phyloP scores from a whole-genome alignment of 2,113 vertebrate genomes.

The Platichthys flesus region DNA sequence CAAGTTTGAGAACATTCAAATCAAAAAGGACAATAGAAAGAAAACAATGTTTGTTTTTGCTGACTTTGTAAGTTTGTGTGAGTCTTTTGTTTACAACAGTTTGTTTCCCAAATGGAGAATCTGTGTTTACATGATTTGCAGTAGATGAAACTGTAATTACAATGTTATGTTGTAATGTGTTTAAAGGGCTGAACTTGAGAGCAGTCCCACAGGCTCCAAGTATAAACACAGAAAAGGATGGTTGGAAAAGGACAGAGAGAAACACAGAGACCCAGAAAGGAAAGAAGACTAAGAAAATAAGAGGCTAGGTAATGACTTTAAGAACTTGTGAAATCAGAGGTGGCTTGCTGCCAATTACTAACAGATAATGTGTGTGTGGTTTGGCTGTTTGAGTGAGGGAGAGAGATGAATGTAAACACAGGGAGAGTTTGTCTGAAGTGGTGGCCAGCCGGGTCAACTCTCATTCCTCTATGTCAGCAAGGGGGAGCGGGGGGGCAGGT shows the following conservation, averaged over 20 bases:
- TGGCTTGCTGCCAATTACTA: constrained; percentile 31
- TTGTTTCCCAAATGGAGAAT: constrained; percentile 23
- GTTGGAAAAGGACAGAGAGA: background rate
- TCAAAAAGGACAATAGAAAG: constrained; percentile 23
- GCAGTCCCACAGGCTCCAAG: constrained; percentile 24
- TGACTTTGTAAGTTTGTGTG: background rate
- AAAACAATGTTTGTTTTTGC: constrained; percentile 45
- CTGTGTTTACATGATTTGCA: constrained; percentile 33
- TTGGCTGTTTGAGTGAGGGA: constrained; percentile 1
- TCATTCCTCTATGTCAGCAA: constrained; percentile 21
- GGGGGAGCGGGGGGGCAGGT: background rate
- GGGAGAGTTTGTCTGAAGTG: constrained; percentile 22
- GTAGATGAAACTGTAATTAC: background rate
- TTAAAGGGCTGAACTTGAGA: constrained; percentile 31
- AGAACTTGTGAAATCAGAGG: constrained; percentile 28
- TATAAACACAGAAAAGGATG: constrained; percentile 25
- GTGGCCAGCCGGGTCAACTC: constrained; percentile 34
- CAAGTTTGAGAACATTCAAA: constrained; percentile 38
- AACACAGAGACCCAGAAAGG: background rate
- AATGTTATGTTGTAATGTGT: constrained; percentile 26
- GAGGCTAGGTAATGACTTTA: constrained; percentile 7
- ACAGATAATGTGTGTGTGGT: constrained; percentile 25
- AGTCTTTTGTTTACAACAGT: constrained; percentile 22
- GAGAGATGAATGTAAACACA: constrained; percentile 22
- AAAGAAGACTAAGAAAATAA: constrained; percentile 17